Percentiles rank a stretch among this genome's conserved stretches.
phyloP scores from a whole-genome alignment of 2,113 vertebrate genomes.

The Apeltes quadracus region DNA sequence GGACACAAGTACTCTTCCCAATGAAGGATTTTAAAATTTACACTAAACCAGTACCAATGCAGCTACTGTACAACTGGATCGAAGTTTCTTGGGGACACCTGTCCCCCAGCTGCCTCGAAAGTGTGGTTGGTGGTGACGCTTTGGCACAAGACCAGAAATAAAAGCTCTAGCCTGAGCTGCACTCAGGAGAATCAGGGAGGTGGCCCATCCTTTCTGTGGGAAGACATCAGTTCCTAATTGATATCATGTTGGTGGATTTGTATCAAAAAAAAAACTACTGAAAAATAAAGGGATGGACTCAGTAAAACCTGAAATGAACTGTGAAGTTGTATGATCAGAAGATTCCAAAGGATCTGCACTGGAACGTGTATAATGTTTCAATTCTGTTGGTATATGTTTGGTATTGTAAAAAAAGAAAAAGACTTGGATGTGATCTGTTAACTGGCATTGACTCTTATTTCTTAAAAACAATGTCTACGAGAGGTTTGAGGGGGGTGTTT shows the following conservation, averaged over 20 bases:
- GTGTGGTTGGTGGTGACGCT: neutral
- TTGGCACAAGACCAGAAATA: neutral
- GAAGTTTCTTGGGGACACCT: neutral
- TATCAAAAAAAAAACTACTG: conserved; percentile 30
- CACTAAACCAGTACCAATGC: conserved; percentile 8
- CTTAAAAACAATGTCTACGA: conserved; percentile 32
- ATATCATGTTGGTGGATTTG: conserved; percentile 47
- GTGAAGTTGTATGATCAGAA: conserved; percentile 87
- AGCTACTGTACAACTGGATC: conserved; percentile 6
- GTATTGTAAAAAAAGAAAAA: conserved; percentile 58
- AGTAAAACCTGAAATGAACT: conserved; percentile 68
- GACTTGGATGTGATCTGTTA: conserved; percentile 79
- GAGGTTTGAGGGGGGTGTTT: neutral
- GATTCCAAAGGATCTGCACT: conserved; percentile 85
- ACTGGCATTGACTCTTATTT: conserved; percentile 78
- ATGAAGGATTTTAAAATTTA: conserved; percentile 5
- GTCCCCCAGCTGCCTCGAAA: conserved; percentile 13
- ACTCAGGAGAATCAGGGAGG: conserved; percentile 32
- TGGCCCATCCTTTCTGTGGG: conserved; percentile 22
- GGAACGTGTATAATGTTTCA: conserved; percentile 88
- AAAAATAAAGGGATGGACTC: conserved; percentile 63
- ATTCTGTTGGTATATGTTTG: conserved; percentile 79
- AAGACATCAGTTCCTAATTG: conserved; percentile 40
- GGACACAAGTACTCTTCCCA: conserved; percentile 11
- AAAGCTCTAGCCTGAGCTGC: conserved; percentile 23